Evolutionary conservation across 2,888 invertebrate genomes (phyloP).

Genomic region (Synanthedon andrenaeformis): DNA sequence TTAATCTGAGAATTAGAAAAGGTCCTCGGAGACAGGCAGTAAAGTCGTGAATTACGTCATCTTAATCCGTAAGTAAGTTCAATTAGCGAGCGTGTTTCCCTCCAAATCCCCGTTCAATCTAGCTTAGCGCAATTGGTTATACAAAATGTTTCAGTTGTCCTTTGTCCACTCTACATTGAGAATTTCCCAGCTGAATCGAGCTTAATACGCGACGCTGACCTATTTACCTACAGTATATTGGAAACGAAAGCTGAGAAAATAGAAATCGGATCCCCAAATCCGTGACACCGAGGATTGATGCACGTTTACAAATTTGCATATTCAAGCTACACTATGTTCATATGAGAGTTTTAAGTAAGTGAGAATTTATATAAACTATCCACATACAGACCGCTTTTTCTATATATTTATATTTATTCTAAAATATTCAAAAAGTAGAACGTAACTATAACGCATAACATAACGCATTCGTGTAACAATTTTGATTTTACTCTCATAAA

Average conservation of each 20-base stretch:
- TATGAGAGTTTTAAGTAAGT: too few relatives aligned
- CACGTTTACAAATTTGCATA: background rate
- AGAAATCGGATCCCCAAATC: constrained; percentile 35
- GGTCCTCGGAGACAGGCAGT: too few relatives aligned
- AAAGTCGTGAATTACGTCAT: too few relatives aligned
- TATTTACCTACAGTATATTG: constrained; percentile 24
- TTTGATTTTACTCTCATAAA: too few relatives aligned
- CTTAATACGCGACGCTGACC: constrained; percentile 16
- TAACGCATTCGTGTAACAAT: too few relatives aligned
- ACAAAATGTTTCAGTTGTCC: background rate
- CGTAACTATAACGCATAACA: too few relatives aligned
- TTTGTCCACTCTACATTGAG: constrained; percentile 1
- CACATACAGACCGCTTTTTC: too few relatives aligned
- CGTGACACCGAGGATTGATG: constrained; percentile 3
- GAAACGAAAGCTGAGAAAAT: constrained; percentile 29
- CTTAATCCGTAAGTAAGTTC: background rate
- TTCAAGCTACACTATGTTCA: too few relatives aligned
- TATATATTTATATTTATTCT: too few relatives aligned
- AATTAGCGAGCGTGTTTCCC: background rate
- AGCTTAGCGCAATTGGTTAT: constrained; percentile 7
- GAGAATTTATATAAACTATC: too few relatives aligned
- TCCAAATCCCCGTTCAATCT: constrained; percentile 5
- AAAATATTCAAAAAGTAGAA: too few relatives aligned
- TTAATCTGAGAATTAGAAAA: too few relatives aligned
- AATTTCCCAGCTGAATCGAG: constrained; percentile 11